Base-by-base conservation (phyloP, 2,888 invertebrate species). In the Gryllus longicercus region DNA sequence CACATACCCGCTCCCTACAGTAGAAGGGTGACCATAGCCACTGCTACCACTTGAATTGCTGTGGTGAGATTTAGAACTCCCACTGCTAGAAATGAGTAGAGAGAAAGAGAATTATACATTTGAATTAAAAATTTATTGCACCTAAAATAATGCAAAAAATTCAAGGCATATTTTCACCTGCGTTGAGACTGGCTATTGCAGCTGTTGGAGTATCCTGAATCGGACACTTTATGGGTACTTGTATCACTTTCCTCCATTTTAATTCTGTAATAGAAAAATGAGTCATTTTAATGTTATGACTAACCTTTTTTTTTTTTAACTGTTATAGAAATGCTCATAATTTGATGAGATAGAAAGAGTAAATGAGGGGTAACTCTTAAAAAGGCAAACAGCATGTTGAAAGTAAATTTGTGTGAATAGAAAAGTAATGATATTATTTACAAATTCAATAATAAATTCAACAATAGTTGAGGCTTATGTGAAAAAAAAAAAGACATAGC, bases 191-290 rank as follows among this genome's bases (percentile, higher is more conserved):
- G 94, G 84, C 94, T 94, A 87, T 95, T 94, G 84, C 93, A 93
- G 84, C 94, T 94, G 85, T 92, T 94, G 0, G 94, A 94, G 85
- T 95, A 95, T 14, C 92, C 95, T 2, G 95, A 95, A 87, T 95
- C 95, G 11, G 93, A 93, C 78, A 93, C 88, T 85, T 93, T 93
- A 2, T 91, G 91, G 85, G 91, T 91, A 76, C 86, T 86, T 50
- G 89, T 90, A 82, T 90, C 90, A 1, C 90, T 89, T 84, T 90
- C 91, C 84, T 89, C 88, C 88, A 88, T 88, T 25, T 83, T 84
- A 49, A 82, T 83, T 79, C 84, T 84, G 81, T 16, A 83, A 83
- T 50, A 81, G 74, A 78, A 75, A 51, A 38, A 79, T 18, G n/a
- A 63, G 16, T 18, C 14, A 16, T 18, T 63, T 14, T 38, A 38